Percentiles rank a stretch among this genome's conserved stretches.
These are phyloP conservation scores for Paralvinella palmiformis DNA, from an alignment of 1,140 invertebrate genomes.

Conservation along the genomic window DNA sequence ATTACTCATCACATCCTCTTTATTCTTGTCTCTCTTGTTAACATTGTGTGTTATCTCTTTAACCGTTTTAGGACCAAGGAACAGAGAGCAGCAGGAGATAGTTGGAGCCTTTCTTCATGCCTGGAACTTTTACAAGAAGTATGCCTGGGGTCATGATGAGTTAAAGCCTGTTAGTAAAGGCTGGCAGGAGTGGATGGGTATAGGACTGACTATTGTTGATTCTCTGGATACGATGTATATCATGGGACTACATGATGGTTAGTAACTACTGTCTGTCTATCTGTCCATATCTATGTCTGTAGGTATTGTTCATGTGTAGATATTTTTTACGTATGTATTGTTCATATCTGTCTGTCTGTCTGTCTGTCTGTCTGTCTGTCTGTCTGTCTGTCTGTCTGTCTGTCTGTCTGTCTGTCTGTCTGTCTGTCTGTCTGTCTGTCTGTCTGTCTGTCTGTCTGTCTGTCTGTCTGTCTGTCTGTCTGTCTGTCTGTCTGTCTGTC, in stretches of 20 bases:
- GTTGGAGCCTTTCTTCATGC: conserved; percentile 49
- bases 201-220: conserved; percentile 77
- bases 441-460: conserved; percentile 21
- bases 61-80: conserved; percentile 15
- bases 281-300: background rate
- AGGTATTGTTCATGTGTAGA: background rate
- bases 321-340: background rate
- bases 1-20: too few species aligned
- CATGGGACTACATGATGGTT: conserved; percentile 77
- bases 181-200: conserved; percentile 12
- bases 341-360: background rate
- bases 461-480: conserved; percentile 21
- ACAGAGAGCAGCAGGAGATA: conserved; percentile 4
- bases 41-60: too few species aligned
- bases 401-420: conserved; percentile 20
- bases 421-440: conserved; percentile 19
- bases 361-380: too few species aligned
- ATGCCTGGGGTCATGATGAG: conserved; percentile 96
- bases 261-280: background rate
- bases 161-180: conserved; percentile 69
- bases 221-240: conserved; percentile 91
- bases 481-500: conserved; percentile 21
- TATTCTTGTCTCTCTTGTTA: too few species aligned
- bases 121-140: conserved; percentile 87
- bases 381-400: too few species aligned